These are phyloP conservation scores for Pandemis heparana DNA, from an alignment of 2,888 invertebrate genomes.

Conservation along the genomic window DNA sequence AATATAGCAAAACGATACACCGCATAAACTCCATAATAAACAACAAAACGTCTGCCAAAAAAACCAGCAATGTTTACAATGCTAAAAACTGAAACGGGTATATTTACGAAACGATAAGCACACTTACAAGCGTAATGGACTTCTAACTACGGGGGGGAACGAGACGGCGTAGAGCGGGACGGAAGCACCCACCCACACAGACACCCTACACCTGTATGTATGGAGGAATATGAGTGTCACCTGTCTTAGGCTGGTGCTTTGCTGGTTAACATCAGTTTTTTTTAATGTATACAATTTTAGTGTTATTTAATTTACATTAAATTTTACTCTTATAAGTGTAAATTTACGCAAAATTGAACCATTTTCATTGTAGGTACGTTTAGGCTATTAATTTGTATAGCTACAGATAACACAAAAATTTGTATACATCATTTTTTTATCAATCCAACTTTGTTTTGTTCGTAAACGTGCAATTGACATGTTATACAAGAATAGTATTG, in stretches of 20 bases:
- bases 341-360: too few relatives aligned
- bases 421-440: too few relatives aligned
- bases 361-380: too few relatives aligned
- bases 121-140: constrained; percentile 67
- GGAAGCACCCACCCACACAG: constrained; percentile 13
- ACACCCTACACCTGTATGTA: constrained; percentile 20
- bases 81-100: constrained; percentile 39
- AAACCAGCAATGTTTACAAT: constrained; percentile 40
- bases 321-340: too few relatives aligned
- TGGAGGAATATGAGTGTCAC: constrained; percentile 38
- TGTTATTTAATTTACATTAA: too few relatives aligned
- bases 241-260: constrained; percentile 16
- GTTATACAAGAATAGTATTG: too few relatives aligned
- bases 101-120: constrained; percentile 31
- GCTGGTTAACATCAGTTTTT: constrained; percentile 9
- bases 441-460: too few relatives aligned
- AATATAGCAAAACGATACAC: not conserved
- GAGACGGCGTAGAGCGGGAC: constrained; percentile 42
- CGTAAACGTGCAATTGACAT: too few relatives aligned
- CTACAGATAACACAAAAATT: not conserved
- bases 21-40: constrained; percentile 5
- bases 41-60: constrained; percentile 17
- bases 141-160: constrained; percentile 51
- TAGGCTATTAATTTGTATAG: too few relatives aligned
- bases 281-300: not conserved